These are phyloP conservation scores for Tarsius wallacei DNA, from an alignment of 2,797 vertebrate species.

Conservation along the genomic window DNA sequence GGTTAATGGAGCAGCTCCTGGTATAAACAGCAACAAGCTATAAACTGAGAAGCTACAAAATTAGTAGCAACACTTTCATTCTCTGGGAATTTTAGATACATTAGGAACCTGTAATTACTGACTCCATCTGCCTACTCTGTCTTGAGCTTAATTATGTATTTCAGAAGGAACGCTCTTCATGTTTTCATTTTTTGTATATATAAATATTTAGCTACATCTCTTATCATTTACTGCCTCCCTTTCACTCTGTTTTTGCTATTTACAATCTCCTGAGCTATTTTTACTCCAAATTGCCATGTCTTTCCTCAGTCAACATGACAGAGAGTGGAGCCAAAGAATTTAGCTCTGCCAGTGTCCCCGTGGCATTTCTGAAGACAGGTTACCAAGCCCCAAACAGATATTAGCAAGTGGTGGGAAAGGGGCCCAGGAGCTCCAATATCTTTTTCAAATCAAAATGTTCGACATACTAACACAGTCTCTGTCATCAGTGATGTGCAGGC, in stretches of 20 bases:
- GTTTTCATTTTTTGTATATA: slow-evolving; percentile 83
- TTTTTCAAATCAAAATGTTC: background rate
- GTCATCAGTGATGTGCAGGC: background rate
- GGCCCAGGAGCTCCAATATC: background rate
- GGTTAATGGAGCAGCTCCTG: slow-evolving; percentile 77
- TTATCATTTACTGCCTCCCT: slow-evolving; percentile 81
- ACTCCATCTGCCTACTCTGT: slow-evolving; percentile 82
- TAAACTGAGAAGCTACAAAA: slow-evolving; percentile 83
- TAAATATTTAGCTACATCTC: slow-evolving; percentile 85
- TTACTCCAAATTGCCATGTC: slow-evolving; percentile 69
- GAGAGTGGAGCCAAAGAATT: slow-evolving; percentile 23
- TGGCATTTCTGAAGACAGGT: background rate
- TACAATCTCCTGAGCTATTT: slow-evolving; percentile 80
- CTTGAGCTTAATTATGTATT: slow-evolving; percentile 84
- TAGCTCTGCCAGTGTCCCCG: background rate
- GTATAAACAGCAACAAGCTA: slow-evolving; percentile 77
- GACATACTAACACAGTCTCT: background rate
- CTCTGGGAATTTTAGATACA: slow-evolving; percentile 83
- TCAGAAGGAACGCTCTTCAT: slow-evolving; percentile 80
- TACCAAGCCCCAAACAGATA: background rate
- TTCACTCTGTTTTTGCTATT: slow-evolving; percentile 78
- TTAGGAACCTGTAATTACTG: slow-evolving; percentile 85
- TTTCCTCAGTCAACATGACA: slow-evolving; percentile 55
- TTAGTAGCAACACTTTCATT: slow-evolving; percentile 82
- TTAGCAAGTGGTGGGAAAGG: background rate